These are phyloP conservation scores for Thymelicus acteon DNA, from an alignment of 2,888 invertebrate species.

Conservation along the genomic window DNA sequence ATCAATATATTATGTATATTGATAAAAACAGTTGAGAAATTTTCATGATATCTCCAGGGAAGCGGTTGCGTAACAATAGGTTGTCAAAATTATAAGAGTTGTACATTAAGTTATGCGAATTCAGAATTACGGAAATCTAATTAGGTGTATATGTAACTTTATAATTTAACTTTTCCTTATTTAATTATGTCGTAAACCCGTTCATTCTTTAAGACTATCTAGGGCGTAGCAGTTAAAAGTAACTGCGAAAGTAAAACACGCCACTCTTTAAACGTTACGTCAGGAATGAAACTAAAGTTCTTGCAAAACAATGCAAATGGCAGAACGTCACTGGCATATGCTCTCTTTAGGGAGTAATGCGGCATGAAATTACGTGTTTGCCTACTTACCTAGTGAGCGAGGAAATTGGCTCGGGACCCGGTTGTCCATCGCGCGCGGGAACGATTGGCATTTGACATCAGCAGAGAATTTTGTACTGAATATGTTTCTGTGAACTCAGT, in stretches of 20 bases:
- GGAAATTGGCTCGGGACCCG: conserved; percentile 72
- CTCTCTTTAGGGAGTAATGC: conserved; percentile 71
- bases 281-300: conserved; percentile 3
- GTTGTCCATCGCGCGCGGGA: conserved; percentile 63
- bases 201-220: too few species aligned
- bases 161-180: too few species aligned
- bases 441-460: conserved; percentile 64
- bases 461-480: not conserved
- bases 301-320: conserved; percentile 21
- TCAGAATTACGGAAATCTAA: too few species aligned
- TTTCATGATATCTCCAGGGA: too few species aligned
- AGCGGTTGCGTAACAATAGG: too few species aligned
- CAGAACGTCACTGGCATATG: conserved; percentile 55
- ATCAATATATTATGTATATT: too few species aligned
- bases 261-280: not conserved
- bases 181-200: too few species aligned
- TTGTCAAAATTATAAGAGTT: too few species aligned
- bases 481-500: not conserved
- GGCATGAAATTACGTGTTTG: conserved; percentile 78
- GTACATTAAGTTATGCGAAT: too few species aligned
- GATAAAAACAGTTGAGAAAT: too few species aligned
- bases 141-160: too few species aligned
- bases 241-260: not conserved
- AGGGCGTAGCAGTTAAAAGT: too few species aligned
- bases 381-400: conserved; percentile 76